Evolutionary conservation across 2,888 invertebrate species (phyloP).

Genomic region (Teleiodes luculella): DNA sequence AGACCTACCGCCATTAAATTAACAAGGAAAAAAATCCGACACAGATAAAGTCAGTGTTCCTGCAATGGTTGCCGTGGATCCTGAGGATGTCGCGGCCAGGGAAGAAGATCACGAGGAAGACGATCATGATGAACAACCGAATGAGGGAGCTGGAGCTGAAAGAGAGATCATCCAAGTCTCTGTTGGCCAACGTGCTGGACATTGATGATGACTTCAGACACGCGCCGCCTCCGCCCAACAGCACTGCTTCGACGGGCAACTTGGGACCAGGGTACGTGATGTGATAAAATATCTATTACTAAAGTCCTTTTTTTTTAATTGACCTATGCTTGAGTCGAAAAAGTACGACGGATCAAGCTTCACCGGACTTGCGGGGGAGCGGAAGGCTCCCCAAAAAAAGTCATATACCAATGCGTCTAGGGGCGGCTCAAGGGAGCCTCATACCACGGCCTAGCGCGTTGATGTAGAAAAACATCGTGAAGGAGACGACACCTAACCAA

Average conservation of each 20-base stretch:
- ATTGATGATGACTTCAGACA: slow-evolving; percentile 97
- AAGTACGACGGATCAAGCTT: no score
- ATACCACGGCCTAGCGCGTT: no score
- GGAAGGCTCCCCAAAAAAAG: no score
- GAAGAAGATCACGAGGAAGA: slow-evolving; percentile 94
- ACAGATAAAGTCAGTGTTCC: slow-evolving; percentile 95
- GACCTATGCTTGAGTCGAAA: no score
- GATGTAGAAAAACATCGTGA: no score
- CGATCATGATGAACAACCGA: slow-evolving; percentile 92
- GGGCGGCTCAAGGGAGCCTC: no score
- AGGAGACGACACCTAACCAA: no score
- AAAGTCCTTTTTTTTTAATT: no score
- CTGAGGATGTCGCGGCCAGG: slow-evolving; percentile 97
- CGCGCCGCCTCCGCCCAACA: slow-evolving; percentile 81
- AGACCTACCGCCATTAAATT: no score
- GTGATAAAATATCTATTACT: no score
- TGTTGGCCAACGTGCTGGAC: slow-evolving; percentile 96
- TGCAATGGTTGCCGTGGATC: slow-evolving; percentile 98
- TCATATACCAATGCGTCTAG: no score
- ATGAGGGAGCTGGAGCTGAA: slow-evolving; percentile 96
- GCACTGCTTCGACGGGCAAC: slow-evolving; percentile 80
- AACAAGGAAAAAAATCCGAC: slow-evolving; percentile 9
- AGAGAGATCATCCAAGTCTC: slow-evolving; percentile 95
- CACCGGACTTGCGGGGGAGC: no score
- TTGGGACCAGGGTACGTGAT: slow-evolving; percentile 81